phyloP scores from a whole-genome alignment of 2,888 invertebrate species.

The Caenorhabditis parvicauda region DNA sequence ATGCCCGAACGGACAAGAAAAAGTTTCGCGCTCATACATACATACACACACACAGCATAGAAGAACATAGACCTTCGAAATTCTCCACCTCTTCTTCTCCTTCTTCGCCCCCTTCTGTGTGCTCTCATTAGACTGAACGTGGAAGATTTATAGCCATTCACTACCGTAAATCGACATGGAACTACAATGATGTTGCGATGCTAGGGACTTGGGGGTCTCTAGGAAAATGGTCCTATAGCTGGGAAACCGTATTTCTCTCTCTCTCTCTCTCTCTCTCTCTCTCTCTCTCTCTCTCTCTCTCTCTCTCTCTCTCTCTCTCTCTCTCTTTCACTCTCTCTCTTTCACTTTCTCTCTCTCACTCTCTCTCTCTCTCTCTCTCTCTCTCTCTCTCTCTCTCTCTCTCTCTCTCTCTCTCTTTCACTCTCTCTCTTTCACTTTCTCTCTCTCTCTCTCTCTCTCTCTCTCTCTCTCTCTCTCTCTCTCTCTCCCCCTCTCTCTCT shows the following conservation, averaged over 20 bases:
- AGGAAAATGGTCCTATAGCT: neutral
- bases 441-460: conserved; percentile 2
- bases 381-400: conserved; percentile 5
- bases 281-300: neutral
- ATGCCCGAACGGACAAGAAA: no score
- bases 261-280: conserved; percentile 4
- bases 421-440: conserved; percentile 15
- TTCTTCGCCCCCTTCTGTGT: no score
- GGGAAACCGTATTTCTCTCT: neutral
- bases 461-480: neutral
- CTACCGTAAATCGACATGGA: no score
- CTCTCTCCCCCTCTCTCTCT: neutral
- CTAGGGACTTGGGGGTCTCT: no score
- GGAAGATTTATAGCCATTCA: no score
- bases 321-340: neutral
- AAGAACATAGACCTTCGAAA: no score
- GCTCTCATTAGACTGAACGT: no score
- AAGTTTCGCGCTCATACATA: no score
- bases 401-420: conserved; percentile 3
- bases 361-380: neutral
- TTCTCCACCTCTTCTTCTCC: no score
- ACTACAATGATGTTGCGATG: no score
- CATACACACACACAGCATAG: no score
- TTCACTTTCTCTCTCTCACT: conserved; percentile 5
- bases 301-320: neutral